Percentiles rank a stretch among this genome's conserved stretches.
phyloP scores from a whole-genome alignment of 2,113 vertebrate species.

The Mastomys natalensis region DNA sequence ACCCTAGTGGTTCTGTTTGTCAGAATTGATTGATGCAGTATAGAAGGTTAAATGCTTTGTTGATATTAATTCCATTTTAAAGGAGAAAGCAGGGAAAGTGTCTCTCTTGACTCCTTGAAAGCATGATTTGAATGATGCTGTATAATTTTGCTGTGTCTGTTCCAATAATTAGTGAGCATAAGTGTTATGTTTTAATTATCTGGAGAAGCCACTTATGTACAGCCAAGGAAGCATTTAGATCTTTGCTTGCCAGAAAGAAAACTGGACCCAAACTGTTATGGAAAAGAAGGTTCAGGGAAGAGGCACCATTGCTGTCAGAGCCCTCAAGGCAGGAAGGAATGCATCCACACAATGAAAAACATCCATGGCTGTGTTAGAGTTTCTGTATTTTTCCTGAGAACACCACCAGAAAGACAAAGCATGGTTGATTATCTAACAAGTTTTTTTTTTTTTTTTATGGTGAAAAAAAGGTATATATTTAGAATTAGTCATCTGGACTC shows the following conservation, averaged over 20 bases:
- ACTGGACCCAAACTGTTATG: conserved; percentile 54
- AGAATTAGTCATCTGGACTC: too few relatives aligned
- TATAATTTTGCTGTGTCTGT: conserved; percentile 15
- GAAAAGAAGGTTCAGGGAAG: neutral
- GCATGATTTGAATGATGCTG: neutral
- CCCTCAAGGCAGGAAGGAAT: too few relatives aligned
- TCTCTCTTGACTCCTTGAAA: neutral
- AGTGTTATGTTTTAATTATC: neutral
- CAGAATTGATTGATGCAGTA: neutral
- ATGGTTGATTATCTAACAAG: neutral
- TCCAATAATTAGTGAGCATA: conserved; percentile 17
- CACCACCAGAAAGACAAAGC: neutral
- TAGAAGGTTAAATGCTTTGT: neutral
- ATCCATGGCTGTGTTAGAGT: neutral
- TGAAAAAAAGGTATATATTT: too few relatives aligned
- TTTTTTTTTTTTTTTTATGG: too few relatives aligned
- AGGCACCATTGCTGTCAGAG: neutral
- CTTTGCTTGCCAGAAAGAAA: conserved; percentile 25
- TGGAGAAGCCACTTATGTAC: conserved; percentile 62
- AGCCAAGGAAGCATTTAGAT: neutral
- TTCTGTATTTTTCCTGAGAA: rapidly evolving
- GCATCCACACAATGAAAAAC: neutral
- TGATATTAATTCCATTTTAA: conserved; percentile 39
- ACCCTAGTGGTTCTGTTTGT: neutral
- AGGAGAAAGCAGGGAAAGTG: neutral